Evolutionary conservation across 1,140 invertebrate genomes (phyloP).

Genomic region (Drosophila azteca): DNA sequence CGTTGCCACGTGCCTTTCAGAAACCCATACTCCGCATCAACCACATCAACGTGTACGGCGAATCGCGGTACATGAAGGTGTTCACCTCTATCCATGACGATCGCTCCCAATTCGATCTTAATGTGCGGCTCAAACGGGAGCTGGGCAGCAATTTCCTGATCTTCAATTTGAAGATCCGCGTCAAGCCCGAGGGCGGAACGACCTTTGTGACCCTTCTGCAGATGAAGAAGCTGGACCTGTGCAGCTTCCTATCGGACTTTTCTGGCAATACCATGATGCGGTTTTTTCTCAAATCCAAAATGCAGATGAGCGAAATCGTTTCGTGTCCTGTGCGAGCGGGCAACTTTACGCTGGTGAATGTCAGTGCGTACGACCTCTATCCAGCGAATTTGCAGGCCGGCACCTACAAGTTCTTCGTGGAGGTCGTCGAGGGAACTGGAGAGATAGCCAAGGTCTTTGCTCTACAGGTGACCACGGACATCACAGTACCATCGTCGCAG

Average conservation of each 20-base stretch:
- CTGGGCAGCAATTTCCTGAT: conserved; percentile 67
- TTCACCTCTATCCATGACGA: conserved; percentile 14
- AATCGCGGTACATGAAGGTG: conserved; percentile 44
- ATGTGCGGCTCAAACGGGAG: conserved; percentile 23
- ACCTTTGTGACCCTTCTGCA: conserved; percentile 36
- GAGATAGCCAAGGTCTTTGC: conserved; percentile 65
- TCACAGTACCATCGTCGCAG: conserved; percentile 21
- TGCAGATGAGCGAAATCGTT: conserved; percentile 34
- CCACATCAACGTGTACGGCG: conserved; percentile 41
- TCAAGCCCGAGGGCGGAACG: not conserved
- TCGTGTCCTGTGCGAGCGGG: conserved; percentile 48
- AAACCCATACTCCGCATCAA: conserved; percentile 19
- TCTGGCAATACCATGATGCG: conserved; percentile 29
- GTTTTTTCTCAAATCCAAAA: conserved; percentile 30
- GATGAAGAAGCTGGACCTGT: conserved; percentile 45
- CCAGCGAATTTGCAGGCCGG: conserved; percentile 40
- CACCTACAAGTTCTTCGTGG: conserved; percentile 64
- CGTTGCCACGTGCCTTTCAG: conserved; percentile 14
- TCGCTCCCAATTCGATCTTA: conserved; percentile 41
- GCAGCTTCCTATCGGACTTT: conserved; percentile 43
- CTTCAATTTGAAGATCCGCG: conserved; percentile 49
- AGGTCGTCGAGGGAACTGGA: conserved; percentile 55
- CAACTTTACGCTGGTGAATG: conserved; percentile 47
- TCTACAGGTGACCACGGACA: conserved; percentile 57
- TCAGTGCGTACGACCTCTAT: conserved; percentile 36